phyloP scores from a whole-genome alignment of 2,888 invertebrate species.

The Aradus depressus region DNA sequence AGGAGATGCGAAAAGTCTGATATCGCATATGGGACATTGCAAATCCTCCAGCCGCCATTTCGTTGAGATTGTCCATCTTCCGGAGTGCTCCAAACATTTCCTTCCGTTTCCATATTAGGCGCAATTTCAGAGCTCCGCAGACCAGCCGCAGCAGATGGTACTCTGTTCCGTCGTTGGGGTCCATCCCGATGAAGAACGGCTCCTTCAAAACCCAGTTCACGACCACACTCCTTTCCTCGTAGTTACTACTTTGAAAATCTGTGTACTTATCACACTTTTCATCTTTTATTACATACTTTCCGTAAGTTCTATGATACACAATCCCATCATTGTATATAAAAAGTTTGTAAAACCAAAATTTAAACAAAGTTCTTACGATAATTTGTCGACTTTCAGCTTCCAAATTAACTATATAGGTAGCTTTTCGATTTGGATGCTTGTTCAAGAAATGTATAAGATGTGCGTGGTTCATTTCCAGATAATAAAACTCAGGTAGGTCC shows the following conservation, averaged over 20 bases:
- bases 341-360: too few relatives aligned
- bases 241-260: neutral
- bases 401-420: too few relatives aligned
- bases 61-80: conserved; percentile 8
- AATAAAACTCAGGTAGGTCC: neutral
- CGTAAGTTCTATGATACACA: too few relatives aligned
- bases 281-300: too few relatives aligned
- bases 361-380: too few relatives aligned
- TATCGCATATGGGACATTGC: neutral
- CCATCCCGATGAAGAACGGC: neutral
- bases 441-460: too few relatives aligned
- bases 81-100: conserved; percentile 1
- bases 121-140: neutral
- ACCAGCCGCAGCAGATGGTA: neutral
- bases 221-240: neutral
- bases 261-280: neutral
- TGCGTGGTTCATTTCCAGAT: neutral
- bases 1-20: conserved; percentile 1
- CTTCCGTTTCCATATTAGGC: neutral
- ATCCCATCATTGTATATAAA: too few relatives aligned
- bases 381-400: too few relatives aligned
- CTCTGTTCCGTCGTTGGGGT: conserved; percentile 1
- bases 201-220: conserved; percentile 1
- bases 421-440: too few relatives aligned
- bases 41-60: conserved; percentile 9